These are phyloP conservation scores for Xestia ashworthii DNA, from an alignment of 2,888 invertebrate species.

Conservation along the genomic window DNA sequence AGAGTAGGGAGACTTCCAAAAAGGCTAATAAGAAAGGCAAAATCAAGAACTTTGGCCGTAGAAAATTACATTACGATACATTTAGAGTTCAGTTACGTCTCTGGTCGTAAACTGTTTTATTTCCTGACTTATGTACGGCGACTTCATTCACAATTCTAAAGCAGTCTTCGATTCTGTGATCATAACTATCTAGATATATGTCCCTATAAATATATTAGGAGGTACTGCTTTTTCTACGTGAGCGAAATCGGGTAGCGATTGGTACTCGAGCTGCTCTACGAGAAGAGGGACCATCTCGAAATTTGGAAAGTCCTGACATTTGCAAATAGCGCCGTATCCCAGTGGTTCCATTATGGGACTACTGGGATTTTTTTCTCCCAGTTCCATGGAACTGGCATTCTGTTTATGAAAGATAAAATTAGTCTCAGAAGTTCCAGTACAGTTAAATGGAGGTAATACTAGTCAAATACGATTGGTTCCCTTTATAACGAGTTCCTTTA, in stretches of 20 bases:
- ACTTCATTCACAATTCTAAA: conserved; percentile 42
- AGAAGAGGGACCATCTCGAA: background rate
- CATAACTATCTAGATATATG: conserved; percentile 41
- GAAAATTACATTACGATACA: conserved; percentile 10
- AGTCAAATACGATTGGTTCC: too few species aligned
- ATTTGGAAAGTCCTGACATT: background rate
- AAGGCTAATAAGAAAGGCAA: background rate
- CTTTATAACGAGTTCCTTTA: too few species aligned
- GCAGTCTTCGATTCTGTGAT: conserved; percentile 32
- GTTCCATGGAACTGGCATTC: too few species aligned
- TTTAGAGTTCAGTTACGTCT: conserved; percentile 5
- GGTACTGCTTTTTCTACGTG: conserved; percentile 41
- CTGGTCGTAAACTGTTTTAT: conserved; percentile 45
- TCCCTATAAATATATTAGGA: conserved; percentile 34
- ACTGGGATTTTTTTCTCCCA: too few species aligned
- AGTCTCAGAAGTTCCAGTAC: too few species aligned
- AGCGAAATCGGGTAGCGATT: conserved; percentile 45
- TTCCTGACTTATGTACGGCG: background rate
- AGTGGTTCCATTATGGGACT: too few species aligned
- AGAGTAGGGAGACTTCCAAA: background rate
- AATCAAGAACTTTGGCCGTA: background rate
- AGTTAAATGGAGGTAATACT: too few species aligned
- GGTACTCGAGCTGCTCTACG: background rate
- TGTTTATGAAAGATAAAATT: too few species aligned
- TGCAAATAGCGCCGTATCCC: background rate